Percentiles rank a stretch among this genome's conserved stretches.
Evolutionary conservation across 2,113 vertebrate species (phyloP).

Genomic region (Lethenteron reissneri): DNA sequence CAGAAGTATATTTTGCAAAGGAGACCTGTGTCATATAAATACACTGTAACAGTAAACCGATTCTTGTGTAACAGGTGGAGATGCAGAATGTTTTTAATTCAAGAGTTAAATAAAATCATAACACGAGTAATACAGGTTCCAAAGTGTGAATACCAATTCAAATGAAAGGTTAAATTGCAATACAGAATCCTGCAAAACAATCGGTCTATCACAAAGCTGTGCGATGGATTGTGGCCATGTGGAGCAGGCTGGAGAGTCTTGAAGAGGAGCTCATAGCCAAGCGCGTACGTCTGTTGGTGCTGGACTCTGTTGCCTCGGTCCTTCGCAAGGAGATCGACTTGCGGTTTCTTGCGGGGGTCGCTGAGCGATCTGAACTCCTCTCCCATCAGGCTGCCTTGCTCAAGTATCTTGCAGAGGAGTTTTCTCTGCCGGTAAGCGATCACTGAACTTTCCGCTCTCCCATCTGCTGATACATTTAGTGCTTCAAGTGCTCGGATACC

Average conservation of each 20-base stretch:
- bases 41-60: too few species aligned
- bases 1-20: too few species aligned
- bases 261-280: constrained; percentile 53
- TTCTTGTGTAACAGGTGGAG: too few species aligned
- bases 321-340: constrained; percentile 53
- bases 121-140: too few species aligned
- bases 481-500: background rate
- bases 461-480: background rate
- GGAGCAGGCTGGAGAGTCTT: constrained; percentile 31
- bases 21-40: too few species aligned
- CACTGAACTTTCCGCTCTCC: background rate
- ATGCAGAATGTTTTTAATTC: too few species aligned
- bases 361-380: constrained; percentile 38
- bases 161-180: too few species aligned
- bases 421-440: constrained; percentile 45
- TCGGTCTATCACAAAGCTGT: too few species aligned
- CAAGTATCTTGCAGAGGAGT: constrained; percentile 49
- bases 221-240: too few species aligned
- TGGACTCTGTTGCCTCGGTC: constrained; percentile 53
- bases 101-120: too few species aligned
- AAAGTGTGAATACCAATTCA: too few species aligned
- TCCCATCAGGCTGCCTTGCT: constrained; percentile 30
- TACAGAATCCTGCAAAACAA: too few species aligned
- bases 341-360: constrained; percentile 37
- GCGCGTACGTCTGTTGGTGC: constrained; percentile 32